Base-by-base conservation (phyloP, 2,888 invertebrate species). In the Marronus borbonicus region DNA sequence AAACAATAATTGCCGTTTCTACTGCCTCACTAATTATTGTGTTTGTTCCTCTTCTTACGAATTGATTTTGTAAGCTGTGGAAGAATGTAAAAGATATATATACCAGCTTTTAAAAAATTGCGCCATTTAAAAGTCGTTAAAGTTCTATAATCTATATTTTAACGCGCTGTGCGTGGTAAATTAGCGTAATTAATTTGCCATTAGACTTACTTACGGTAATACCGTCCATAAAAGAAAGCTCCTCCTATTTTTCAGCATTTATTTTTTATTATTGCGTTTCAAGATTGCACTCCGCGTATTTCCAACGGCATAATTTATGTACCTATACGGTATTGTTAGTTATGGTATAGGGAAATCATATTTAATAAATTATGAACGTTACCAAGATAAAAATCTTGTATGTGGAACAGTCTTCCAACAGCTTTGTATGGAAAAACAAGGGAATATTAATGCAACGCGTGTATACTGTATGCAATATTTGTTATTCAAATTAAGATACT, bases 181-280 rank as follows among this genome's bases (percentile, higher is more conserved):
- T 68, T 68, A 44, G 44, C 8, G 24, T 68, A 68, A 68, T 68
- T 68, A 68, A 12, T 49, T 50, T 68, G 20, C 50, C 68, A 68
- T 68, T 68, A 68, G 49, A 68, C 68, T 68, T 44, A 49, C 24
- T 24, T 10, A 20, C 44, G 24, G 44, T 50, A 50, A 68, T 68
- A 68, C 68, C 20, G 24, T 68, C 44, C 20, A 68, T 39, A n/a
- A 0, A 1, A 3, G n/a, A 52, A 5, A 7, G 60, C 24, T 60
- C 12, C 28, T 10, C 2, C 24, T 7, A 5, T 3, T 20, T 60
- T 20, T 24, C 28, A 20, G 24, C 60, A 20, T 60, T 24, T 3
- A 20, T 60, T 24, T 60, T 60, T 60, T 60, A 7, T 12, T 8
- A 12, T 44, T 44, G 0, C 12, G 28, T 20, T 12, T 60, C 2